A percentile compares a stretch with the other conserved stretches of the same genome.
These are phyloP conservation scores for Plecturocebus donacophilus DNA, from an alignment of 2,113 vertebrate species.

Conservation along the genomic window DNA sequence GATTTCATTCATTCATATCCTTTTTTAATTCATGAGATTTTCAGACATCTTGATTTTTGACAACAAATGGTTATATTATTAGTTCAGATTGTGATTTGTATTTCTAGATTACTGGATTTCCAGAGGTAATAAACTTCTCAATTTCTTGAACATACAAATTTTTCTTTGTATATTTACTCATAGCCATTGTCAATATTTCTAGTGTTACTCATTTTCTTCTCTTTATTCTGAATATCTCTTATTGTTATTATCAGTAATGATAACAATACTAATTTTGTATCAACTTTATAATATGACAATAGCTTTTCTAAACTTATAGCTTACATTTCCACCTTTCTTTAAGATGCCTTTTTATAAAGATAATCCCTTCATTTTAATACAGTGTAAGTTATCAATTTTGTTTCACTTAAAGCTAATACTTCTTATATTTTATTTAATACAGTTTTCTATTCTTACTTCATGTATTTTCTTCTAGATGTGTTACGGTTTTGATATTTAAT, in stretches of 20 bases:
- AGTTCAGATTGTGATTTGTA: neutral
- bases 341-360: neutral
- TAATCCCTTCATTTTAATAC: neutral
- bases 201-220: neutral
- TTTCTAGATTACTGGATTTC: neutral
- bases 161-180: neutral
- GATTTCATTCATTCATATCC: neutral
- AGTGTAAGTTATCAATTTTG: neutral
- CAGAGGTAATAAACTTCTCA: neutral
- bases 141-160: neutral
- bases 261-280: neutral
- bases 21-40: neutral
- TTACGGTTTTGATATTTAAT: neutral
- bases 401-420: neutral
- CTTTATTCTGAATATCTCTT: neutral
- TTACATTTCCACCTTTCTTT: neutral
- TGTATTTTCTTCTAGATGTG: neutral
- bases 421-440: neutral
- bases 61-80: neutral
- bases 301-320: neutral
- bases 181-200: neutral
- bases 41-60: neutral
- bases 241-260: neutral
- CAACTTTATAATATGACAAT: neutral
- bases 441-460: neutral